Conservation (phyloP, 2,113 vertebrate species). For the Vireo altiloquus region DNA sequence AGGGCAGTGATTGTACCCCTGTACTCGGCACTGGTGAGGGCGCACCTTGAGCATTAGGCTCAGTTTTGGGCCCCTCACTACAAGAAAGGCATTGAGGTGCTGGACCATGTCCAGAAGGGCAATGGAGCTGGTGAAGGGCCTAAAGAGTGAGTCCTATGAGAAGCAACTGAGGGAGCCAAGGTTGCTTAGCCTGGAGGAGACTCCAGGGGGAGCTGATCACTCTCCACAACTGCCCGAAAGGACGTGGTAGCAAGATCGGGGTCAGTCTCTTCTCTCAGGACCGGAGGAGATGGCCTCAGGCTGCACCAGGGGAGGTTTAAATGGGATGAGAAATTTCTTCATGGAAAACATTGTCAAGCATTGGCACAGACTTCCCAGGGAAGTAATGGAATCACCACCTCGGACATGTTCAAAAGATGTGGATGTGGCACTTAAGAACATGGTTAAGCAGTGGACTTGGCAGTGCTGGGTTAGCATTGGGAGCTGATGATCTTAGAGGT, state of each 20-base stretch:
- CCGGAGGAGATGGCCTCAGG: neutral
- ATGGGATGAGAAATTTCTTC: neutral
- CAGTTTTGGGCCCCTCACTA: neutral
- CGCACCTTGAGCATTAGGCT: neutral
- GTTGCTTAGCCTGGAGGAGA: neutral
- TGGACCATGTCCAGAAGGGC: neutral
- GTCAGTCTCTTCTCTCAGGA: neutral
- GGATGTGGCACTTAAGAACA: neutral
- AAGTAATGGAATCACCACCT: neutral
- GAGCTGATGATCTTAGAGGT: neutral
- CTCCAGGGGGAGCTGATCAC: neutral
- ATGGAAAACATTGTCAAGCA: neutral
- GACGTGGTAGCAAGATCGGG: neutral
- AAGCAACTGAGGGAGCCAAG: neutral
- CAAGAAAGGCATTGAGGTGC: neutral
- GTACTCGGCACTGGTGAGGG: fast-evolving
- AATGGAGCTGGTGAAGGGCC: neutral
- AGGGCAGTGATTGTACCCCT: neutral
- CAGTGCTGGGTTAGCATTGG: neutral
- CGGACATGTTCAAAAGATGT: neutral
- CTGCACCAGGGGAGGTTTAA: neutral
- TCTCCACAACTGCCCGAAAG: neutral
- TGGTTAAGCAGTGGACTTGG: neutral
- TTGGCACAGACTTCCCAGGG: neutral
- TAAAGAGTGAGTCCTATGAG: neutral